Percentiles rank a stretch among this genome's conserved stretches.
These are phyloP conservation scores for Euwallacea similis DNA, from an alignment of 1,140 invertebrate genomes.

Conservation along the genomic window DNA sequence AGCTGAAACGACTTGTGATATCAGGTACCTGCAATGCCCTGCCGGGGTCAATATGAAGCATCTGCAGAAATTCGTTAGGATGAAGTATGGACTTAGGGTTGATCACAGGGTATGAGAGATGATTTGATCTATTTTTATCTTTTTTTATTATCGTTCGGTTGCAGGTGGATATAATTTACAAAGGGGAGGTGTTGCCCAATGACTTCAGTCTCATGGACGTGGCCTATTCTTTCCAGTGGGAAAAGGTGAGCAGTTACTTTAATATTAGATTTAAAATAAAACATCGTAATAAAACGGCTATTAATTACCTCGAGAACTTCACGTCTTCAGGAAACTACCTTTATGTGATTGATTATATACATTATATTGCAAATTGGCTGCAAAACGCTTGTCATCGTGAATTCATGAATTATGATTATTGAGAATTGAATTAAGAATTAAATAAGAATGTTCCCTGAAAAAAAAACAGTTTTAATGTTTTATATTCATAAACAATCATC, in stretches of 20 bases:
- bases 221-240: slow-evolving; percentile 80
- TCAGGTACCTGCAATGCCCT: slow-evolving; percentile 69
- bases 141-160: slow-evolving; percentile 11
- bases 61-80: slow-evolving; percentile 72
- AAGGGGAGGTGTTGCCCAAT: slow-evolving; percentile 68
- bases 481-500: no score
- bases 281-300: no score
- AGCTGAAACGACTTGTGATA: slow-evolving; percentile 38
- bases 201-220: slow-evolving; percentile 77
- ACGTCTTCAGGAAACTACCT: no score
- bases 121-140: not conserved
- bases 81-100: slow-evolving; percentile 65
- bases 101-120: slow-evolving; percentile 56
- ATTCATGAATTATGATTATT: no score
- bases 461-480: no score
- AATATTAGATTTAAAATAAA: no score
- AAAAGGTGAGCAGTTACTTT: slow-evolving; percentile 61
- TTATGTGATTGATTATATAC: no score
- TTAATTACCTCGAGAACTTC: no score
- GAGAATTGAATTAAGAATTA: no score
- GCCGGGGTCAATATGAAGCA: slow-evolving; percentile 69
- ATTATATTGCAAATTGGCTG: no score
- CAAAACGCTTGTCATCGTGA: no score
- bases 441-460: no score
- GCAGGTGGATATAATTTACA: slow-evolving; percentile 66